These are phyloP conservation scores for Seira musarum DNA, from an alignment of 2,888 invertebrate species.

Conservation along the genomic window DNA sequence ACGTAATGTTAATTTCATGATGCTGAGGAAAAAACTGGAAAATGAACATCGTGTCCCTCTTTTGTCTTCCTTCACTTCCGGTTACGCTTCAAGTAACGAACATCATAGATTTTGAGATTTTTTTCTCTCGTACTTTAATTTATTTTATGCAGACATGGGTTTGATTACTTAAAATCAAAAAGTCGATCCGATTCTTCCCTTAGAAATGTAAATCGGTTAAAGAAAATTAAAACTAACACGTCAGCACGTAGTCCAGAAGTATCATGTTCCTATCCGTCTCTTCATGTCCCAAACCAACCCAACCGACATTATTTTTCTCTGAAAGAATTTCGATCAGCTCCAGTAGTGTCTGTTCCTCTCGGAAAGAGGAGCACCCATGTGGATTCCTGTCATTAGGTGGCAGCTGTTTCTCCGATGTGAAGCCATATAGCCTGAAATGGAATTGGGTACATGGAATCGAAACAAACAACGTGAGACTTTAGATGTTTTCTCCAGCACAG, in stretches of 20 bases:
- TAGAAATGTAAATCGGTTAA: background rate
- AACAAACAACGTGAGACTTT: background rate
- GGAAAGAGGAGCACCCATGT: slow-evolving; percentile 41
- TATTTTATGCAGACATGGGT: background rate
- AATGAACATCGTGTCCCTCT: too few species aligned
- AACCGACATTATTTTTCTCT: background rate
- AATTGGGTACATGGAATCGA: background rate
- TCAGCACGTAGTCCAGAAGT: too few species aligned
- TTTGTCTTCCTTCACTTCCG: too few species aligned
- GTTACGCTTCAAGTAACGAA: background rate
- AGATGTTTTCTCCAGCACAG: slow-evolving; percentile 3
- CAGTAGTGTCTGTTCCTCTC: too few species aligned
- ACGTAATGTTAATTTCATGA: background rate
- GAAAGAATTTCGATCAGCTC: too few species aligned
- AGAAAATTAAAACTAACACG: too few species aligned
- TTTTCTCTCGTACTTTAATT: background rate
- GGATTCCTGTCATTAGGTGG: slow-evolving; percentile 50
- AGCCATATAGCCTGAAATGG: slow-evolving; percentile 33
- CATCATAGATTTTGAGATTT: background rate
- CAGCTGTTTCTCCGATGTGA: slow-evolving; percentile 50
- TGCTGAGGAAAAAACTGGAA: too few species aligned
- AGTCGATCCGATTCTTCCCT: too few species aligned
- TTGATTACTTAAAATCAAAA: too few species aligned
- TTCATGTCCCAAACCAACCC: background rate
- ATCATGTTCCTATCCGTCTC: background rate